phyloP scores from a whole-genome alignment of 2,113 vertebrate species.

The Piaya cayana region DNA sequence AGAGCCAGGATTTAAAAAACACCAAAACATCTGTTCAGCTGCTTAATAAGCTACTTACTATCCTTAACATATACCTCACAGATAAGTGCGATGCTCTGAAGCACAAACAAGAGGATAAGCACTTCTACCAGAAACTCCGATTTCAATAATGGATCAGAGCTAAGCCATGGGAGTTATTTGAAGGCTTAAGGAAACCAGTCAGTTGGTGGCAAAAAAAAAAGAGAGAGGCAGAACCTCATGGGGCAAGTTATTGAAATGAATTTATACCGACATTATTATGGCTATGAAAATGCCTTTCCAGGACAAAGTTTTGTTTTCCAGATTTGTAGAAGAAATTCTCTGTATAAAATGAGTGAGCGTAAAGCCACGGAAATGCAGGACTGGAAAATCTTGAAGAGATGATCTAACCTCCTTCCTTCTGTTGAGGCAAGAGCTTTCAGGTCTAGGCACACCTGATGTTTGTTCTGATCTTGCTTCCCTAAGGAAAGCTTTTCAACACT shows the following conservation, averaged over 20 bases:
- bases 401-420: not conserved
- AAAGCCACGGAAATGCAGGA: not conserved
- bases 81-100: not conserved
- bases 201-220: too few species aligned
- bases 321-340: not conserved
- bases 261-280: not conserved
- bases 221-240: not conserved
- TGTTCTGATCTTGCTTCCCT: not conserved
- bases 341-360: not conserved
- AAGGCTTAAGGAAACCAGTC: not conserved
- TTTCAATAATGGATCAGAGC: not conserved
- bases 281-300: not conserved
- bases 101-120: not conserved
- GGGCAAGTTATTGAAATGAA: not conserved
- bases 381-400: not conserved
- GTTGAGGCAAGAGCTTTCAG: not conserved
- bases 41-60: not conserved
- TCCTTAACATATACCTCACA: not conserved
- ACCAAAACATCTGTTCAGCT: not conserved
- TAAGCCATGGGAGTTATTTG: not conserved
- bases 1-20: not conserved
- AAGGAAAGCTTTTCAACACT: conserved; percentile 7
- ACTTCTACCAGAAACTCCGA: not conserved
- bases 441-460: not conserved
- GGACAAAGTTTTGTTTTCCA: not conserved